Evolutionary conservation across 2,888 invertebrate genomes (phyloP).

Genomic region (Scrobipalpa atriplicella): DNA sequence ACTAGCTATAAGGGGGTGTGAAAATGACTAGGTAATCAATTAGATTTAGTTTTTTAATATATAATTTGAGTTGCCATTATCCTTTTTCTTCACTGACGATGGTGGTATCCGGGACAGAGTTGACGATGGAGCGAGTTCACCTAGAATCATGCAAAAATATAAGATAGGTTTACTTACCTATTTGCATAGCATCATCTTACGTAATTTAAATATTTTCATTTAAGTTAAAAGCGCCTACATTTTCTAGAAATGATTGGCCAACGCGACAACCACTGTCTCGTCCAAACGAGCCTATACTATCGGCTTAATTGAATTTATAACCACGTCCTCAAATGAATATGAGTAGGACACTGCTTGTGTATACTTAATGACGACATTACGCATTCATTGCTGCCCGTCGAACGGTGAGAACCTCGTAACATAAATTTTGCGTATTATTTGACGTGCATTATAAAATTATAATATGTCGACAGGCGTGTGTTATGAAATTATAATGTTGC

Average conservation of each 20-base stretch:
- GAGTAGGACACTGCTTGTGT: constrained; percentile 57
- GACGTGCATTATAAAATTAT: constrained; percentile 80
- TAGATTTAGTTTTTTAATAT: too few species aligned
- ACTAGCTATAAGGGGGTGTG: too few species aligned
- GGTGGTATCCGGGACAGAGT: too few species aligned
- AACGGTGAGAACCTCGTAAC: constrained; percentile 81
- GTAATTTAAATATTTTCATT: background rate
- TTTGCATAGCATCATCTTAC: too few species aligned
- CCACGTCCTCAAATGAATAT: constrained; percentile 78
- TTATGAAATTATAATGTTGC: constrained; percentile 77
- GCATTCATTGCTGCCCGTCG: constrained; percentile 69
- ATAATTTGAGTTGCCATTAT: too few species aligned
- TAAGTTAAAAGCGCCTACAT: background rate
- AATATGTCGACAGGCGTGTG: constrained; percentile 75
- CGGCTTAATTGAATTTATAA: constrained; percentile 78
- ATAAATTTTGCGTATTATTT: constrained; percentile 83
- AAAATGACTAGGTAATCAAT: too few species aligned
- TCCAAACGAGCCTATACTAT: constrained; percentile 40
- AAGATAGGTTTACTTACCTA: too few species aligned
- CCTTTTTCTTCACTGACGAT: too few species aligned
- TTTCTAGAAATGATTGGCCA: constrained; percentile 23
- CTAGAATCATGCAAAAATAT: too few species aligned
- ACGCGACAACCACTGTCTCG: constrained; percentile 35
- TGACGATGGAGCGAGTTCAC: too few species aligned
- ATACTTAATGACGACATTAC: constrained; percentile 65